Percentiles rank a stretch among this genome's conserved stretches.
phyloP scores from a whole-genome alignment of 1,140 invertebrate genomes.

The Bombus sylvicola region DNA sequence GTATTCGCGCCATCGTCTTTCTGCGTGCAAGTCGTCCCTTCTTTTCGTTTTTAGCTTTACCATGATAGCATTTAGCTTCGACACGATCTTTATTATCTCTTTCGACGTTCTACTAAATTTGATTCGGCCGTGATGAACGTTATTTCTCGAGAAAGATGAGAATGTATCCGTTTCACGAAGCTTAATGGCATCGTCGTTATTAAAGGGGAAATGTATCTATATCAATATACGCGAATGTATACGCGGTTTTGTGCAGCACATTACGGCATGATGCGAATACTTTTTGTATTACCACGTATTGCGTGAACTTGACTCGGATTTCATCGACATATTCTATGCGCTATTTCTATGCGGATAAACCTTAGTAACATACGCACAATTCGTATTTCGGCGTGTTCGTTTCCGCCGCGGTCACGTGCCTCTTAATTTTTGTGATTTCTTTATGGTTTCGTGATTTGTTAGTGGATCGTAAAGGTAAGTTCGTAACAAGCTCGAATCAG shows the following conservation, averaged over 20 bases:
- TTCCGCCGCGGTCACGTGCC: too few species aligned
- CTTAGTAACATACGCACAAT: background rate
- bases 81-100: too few species aligned
- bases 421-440: background rate
- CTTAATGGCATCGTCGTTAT: background rate
- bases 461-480: background rate
- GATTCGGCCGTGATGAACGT: background rate
- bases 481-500: background rate
- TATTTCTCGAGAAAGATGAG: background rate
- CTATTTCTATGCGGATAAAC: background rate
- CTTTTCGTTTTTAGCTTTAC: background rate
- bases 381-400: background rate
- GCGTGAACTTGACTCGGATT: conserved; percentile 6
- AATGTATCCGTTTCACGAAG: background rate
- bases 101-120: background rate
- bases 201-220: background rate
- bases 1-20: too few species aligned
- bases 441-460: background rate
- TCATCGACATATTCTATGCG: background rate
- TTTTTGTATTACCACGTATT: background rate
- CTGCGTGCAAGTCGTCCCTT: too few species aligned
- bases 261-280: background rate
- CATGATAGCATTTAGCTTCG: too few species aligned
- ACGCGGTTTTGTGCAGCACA: background rate
- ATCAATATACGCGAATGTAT: background rate